Percentiles rank a stretch among this genome's conserved stretches.
Conservation (phyloP, 1,140 invertebrate species). For the Eueides isabella region DNA sequence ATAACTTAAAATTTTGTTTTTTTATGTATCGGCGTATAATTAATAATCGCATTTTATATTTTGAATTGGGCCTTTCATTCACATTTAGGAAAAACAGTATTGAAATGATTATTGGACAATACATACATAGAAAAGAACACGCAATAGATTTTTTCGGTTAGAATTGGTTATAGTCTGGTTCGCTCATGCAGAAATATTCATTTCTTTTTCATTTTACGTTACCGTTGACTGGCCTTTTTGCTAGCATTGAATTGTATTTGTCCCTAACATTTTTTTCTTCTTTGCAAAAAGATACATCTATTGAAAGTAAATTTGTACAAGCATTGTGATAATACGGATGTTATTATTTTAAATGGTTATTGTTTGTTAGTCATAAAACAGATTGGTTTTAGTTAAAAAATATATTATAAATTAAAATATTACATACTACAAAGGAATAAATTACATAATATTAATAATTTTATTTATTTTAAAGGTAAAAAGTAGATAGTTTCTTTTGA, state of each 20-base stretch:
- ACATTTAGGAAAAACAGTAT: not conserved
- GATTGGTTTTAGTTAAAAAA: not conserved
- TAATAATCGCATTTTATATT: no score
- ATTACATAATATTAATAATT: no score
- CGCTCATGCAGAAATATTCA: conserved; percentile 25
- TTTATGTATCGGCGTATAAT: no score
- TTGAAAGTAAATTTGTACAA: not conserved
- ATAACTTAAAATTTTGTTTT: not conserved
- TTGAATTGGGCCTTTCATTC: no score
- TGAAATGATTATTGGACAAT: not conserved
- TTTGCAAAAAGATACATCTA: not conserved
- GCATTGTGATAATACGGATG: not conserved
- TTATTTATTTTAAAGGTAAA: no score
- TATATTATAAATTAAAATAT: no score
- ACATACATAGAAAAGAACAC: not conserved
- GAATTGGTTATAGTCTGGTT: conserved; percentile 19
- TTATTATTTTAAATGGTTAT: not conserved
- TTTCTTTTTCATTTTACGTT: conserved; percentile 19
- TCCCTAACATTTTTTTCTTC: not conserved
- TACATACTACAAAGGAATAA: no score
- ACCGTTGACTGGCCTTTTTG: conserved; percentile 21
- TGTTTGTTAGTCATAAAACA: not conserved
- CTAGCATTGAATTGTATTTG: conserved; percentile 12
- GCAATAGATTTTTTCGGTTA: conserved; percentile 4
- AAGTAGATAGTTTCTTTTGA: no score